Percentiles rank a stretch among this genome's conserved stretches.
Evolutionary conservation across 2,113 vertebrate species (phyloP).

Genomic region (Peromyscus californicus): DNA sequence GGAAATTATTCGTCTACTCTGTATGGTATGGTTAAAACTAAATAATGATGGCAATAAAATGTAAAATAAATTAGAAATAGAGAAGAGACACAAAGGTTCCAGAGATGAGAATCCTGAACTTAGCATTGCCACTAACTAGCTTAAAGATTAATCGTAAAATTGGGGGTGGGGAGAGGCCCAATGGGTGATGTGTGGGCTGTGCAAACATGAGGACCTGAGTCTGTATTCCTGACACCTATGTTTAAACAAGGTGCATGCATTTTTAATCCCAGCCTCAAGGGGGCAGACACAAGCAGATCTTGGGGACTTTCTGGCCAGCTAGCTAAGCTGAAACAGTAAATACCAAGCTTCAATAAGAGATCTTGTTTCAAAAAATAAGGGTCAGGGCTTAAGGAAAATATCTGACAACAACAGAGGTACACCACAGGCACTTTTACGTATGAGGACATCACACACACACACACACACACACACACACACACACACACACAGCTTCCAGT

Average conservation of each 20-base stretch:
- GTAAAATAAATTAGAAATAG: slow-evolving; percentile 51
- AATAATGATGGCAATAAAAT: slow-evolving; percentile 34
- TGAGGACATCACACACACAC: not conserved
- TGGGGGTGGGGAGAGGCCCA: not conserved
- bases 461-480: not conserved
- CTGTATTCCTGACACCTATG: too few relatives aligned
- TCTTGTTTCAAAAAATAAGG: not conserved
- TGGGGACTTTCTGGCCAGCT: not conserved
- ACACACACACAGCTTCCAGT: not conserved
- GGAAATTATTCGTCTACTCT: slow-evolving; percentile 23
- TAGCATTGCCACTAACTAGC: not conserved
- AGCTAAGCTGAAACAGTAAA: not conserved
- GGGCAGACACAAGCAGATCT: not conserved
- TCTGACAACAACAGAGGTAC: not conserved
- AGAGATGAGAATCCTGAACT: not conserved
- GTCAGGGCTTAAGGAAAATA: not conserved
- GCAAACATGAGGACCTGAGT: not conserved
- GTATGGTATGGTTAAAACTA: slow-evolving; percentile 1
- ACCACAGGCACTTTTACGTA: not conserved
- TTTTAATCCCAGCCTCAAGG: not conserved
- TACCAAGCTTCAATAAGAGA: not conserved
- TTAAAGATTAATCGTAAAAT: slow-evolving; percentile 8
- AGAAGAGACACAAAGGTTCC: not conserved
- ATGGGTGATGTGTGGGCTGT: not conserved
- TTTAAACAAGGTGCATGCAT: not conserved